Evolutionary conservation across 2,113 vertebrate genomes (phyloP), one percentile per base, ranked within the genome.

Genomic region (Cranoglanis bouderius): DNA sequence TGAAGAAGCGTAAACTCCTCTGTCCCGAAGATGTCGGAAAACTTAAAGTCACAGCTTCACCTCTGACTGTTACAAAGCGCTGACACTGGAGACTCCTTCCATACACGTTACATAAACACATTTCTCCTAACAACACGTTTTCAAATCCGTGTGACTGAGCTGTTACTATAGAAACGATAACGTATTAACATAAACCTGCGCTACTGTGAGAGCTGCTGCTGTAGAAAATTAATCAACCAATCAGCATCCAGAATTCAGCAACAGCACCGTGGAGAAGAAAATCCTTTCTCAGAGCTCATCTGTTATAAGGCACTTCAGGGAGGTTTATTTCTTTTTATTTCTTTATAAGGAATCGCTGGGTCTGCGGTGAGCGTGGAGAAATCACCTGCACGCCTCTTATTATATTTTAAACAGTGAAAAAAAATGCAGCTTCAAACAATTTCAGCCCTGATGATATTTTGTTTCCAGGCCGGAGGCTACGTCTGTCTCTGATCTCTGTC

Each of bases 381-480:
- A 49, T 77, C 40, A 49, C 74, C 74, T 29, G 38, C 43, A 0
- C 24, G 24, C 21, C 43, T 26, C 43, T 78, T 29, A 78, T 78
- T 78, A 5, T 29, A 14, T 14, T 78, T 49, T 14, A 77, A 75
- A 26, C 43, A 29, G 19, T 24, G 40, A 40, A 24, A 21, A 14
- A 24, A 40, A 24, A 0, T 0, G 16, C 3, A 6, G 6, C 38
- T 43, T 24, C 19, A 6, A 21, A 24, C 72, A 43, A 24, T 75
- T 43, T 40, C 19, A 75, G 7, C 38, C 38, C 8, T 43, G 38
- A 24, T 9, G 53, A 57, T 21, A 18, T 55, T n/a, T 7, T 1
- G n/a, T 57, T 82, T 80, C 19, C n/a, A 35, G 51, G 49, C 78
- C n/a, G 29, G 78, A 81, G 78, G 78, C 78, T n/a, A 81, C 46